These are phyloP conservation scores for Cataglyphis hispanica DNA, from an alignment of 1,140 invertebrate species.

Conservation along the genomic window DNA sequence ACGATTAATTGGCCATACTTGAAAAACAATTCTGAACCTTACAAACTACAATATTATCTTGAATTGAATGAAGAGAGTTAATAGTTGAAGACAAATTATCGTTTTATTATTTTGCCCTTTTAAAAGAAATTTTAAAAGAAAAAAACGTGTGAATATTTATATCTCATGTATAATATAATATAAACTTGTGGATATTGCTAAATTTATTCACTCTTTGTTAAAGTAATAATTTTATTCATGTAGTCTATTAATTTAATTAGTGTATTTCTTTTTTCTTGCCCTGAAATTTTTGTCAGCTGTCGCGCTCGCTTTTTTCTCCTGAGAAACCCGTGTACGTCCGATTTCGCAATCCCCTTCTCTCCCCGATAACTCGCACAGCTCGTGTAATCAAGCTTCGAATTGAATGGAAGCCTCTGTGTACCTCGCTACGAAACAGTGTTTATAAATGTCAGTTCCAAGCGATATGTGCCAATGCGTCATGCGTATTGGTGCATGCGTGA, in stretches of 20 bases:
- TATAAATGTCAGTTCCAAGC: conserved; percentile 74
- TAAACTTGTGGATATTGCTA: not conserved
- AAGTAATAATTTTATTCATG: not conserved
- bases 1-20: not conserved
- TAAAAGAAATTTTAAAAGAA: not conserved
- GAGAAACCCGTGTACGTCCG: conserved; percentile 51
- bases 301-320: conserved; percentile 23
- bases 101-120: not conserved
- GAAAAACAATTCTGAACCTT: not conserved
- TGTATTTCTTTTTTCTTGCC: not conserved
- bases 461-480: conserved; percentile 67
- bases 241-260: not conserved
- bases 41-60: not conserved
- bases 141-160: not conserved
- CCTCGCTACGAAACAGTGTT: conserved; percentile 61
- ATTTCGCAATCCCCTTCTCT: conserved; percentile 63
- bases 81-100: not conserved
- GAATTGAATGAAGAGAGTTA: not conserved
- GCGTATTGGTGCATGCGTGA: not conserved
- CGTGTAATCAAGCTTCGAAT: conserved; percentile 61
- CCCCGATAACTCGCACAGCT: conserved; percentile 63
- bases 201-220: conserved; percentile 21
- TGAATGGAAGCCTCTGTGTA: conserved; percentile 71
- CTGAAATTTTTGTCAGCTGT: not conserved
- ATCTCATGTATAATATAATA: not conserved